phyloP scores from a whole-genome alignment of 2,113 vertebrate genomes.

The Eubucco bourcierii region DNA sequence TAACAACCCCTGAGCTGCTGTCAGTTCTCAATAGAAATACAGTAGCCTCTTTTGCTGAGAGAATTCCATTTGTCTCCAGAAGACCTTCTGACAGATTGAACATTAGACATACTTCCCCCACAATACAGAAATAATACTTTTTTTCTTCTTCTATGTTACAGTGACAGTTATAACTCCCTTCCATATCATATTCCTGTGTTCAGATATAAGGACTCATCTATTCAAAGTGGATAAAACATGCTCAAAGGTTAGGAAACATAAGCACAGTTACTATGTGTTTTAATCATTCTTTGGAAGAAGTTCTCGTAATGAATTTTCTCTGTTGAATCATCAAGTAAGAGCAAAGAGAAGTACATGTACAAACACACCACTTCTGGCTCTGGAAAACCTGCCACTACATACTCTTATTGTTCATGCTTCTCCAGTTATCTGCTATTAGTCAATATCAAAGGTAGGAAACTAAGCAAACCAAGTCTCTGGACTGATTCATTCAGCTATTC shows the following conservation, averaged over 20 bases:
- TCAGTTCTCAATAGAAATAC: background rate
- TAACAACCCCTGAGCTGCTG: background rate
- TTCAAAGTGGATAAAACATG: background rate
- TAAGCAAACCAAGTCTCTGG: background rate
- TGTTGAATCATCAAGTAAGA: background rate
- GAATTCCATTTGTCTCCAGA: background rate
- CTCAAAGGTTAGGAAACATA: background rate
- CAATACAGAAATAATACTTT: background rate
- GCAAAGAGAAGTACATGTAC: background rate
- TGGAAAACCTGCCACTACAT: background rate
- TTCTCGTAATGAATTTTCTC: background rate
- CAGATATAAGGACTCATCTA: background rate
- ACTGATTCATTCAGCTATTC: background rate
- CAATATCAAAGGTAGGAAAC: background rate
- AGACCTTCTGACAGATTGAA: background rate
- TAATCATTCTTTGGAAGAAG: background rate
- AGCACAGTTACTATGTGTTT: background rate
- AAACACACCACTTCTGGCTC: background rate
- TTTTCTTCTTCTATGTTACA: background rate
- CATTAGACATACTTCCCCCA: background rate
- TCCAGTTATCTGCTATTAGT: background rate
- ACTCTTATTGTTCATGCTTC: background rate
- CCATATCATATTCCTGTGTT: background rate
- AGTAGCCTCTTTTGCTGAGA: background rate
- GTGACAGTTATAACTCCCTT: background rate